A percentile compares a stretch with the other conserved stretches of the same genome.
Evolutionary conservation across 2,797 vertebrate genomes (phyloP).

Genomic region (Manis crassicaudata): DNA sequence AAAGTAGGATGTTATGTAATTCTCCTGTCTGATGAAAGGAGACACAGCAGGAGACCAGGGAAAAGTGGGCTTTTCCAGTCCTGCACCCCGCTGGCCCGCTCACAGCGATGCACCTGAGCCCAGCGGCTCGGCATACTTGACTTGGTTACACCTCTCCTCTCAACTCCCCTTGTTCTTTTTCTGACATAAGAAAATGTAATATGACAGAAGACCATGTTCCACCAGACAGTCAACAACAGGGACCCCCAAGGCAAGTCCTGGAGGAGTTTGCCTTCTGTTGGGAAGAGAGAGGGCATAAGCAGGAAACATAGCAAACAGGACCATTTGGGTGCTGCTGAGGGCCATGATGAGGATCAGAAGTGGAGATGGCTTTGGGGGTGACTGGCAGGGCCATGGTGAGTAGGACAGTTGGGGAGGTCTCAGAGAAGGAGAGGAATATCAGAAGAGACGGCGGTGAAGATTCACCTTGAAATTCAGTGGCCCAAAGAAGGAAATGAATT

Average conservation of each 20-base stretch:
- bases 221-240: neutral
- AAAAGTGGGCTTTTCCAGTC: accelerated
- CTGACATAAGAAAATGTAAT: neutral
- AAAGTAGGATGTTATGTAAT: accelerated
- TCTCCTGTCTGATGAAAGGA: neutral
- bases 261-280: neutral
- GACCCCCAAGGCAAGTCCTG: no score
- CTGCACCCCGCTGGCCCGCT: accelerated
- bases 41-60: neutral
- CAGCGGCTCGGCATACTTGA: neutral
- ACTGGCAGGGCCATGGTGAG: neutral
- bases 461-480: no score
- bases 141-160: neutral
- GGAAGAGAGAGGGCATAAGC: neutral
- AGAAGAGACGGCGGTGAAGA: neutral
- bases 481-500: neutral
- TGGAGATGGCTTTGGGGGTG: no score
- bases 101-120: neutral
- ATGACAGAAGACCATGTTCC: neutral
- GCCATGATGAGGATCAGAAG: neutral
- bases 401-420: neutral
- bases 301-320: neutral
- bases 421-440: neutral
- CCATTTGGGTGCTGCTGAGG: neutral
- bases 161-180: neutral